These are phyloP conservation scores for Leucophenga varia DNA, from an alignment of 1,140 invertebrate species.

Conservation along the genomic window DNA sequence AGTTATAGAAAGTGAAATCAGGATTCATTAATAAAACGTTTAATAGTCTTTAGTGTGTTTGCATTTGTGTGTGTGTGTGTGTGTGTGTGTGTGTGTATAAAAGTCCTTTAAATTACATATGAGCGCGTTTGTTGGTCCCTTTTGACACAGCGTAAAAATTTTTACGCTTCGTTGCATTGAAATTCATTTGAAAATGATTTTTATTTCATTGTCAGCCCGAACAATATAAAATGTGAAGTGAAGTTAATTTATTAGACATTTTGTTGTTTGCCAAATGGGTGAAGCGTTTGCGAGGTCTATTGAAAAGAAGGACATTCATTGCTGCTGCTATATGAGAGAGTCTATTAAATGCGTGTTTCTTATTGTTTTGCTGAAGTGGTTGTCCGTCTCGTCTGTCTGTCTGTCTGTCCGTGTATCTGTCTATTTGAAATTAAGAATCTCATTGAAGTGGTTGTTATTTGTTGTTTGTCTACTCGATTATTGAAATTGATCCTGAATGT, in stretches of 20 bases:
- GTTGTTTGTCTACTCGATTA: slow-evolving; percentile 29
- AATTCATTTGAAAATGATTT: slow-evolving; percentile 55
- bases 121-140: slow-evolving; percentile 14
- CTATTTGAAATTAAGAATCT: slow-evolving; percentile 12
- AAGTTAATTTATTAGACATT: slow-evolving; percentile 56
- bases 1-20: slow-evolving; percentile 44
- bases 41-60: slow-evolving; percentile 25
- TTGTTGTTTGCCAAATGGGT: too few relatives aligned
- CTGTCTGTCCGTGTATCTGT: slow-evolving; percentile 18
- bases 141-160: slow-evolving; percentile 49
- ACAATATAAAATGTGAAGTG: slow-evolving; percentile 29
- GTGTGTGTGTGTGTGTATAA: too few relatives aligned
- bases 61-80: too few relatives aligned
- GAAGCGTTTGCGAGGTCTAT: too few relatives aligned
- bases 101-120: too few relatives aligned
- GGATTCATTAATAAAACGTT: slow-evolving; percentile 54
- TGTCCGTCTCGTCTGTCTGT: too few relatives aligned
- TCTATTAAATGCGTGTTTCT: slow-evolving; percentile 50
- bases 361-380: slow-evolving; percentile 43
- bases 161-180: slow-evolving; percentile 54
- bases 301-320: slow-evolving; percentile 52
- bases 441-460: slow-evolving; percentile 43
- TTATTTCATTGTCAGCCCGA: slow-evolving; percentile 35
- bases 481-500: slow-evolving; percentile 1
- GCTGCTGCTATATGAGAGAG: slow-evolving; percentile 20